Conservation (phyloP, 2,888 invertebrate species). For the Xiphydria camelus region DNA sequence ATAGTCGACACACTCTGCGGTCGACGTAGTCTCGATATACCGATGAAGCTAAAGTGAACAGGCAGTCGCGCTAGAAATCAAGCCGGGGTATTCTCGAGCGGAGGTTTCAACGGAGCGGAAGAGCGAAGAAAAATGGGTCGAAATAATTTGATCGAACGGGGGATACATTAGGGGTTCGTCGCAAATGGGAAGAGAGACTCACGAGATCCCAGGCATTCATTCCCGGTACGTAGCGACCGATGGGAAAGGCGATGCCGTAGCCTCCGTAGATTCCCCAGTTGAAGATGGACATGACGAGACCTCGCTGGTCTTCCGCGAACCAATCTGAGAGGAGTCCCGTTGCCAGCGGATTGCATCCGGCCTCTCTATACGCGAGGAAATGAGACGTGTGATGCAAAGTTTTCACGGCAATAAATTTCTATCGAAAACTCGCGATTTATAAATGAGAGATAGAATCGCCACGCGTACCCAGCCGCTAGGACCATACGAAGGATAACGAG, state of each 20-base stretch:
- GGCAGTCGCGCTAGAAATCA: no score
- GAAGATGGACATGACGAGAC: slow-evolving; percentile 88
- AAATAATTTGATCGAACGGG: no score
- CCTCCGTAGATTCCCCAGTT: slow-evolving; percentile 97
- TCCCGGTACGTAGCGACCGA: slow-evolving; percentile 81
- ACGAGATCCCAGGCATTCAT: slow-evolving; percentile 76
- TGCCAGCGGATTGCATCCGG: slow-evolving; percentile 84
- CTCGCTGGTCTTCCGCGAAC: slow-evolving; percentile 79
- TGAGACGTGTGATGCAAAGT: no score
- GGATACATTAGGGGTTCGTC: no score
- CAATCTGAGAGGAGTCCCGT: slow-evolving; percentile 83
- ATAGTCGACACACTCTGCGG: no score
- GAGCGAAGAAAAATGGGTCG: no score
- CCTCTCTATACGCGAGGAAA: slow-evolving; percentile 66
- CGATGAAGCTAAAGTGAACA: no score
- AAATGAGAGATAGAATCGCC: no score
- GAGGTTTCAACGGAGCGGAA: no score
- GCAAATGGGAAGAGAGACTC: no score
- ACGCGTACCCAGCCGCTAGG: slow-evolving; percentile 78
- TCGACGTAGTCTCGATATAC: no score
- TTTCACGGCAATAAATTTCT: not conserved
- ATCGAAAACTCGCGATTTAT: not conserved
- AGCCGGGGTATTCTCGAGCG: no score
- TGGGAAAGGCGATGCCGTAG: slow-evolving; percentile 89
- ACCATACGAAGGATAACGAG: slow-evolving; percentile 82